Evolutionary conservation across 1,140 invertebrate species (phyloP), one percentile per base, ranked within the genome.

Genomic region (Zeugodacus cucurbitae): DNA sequence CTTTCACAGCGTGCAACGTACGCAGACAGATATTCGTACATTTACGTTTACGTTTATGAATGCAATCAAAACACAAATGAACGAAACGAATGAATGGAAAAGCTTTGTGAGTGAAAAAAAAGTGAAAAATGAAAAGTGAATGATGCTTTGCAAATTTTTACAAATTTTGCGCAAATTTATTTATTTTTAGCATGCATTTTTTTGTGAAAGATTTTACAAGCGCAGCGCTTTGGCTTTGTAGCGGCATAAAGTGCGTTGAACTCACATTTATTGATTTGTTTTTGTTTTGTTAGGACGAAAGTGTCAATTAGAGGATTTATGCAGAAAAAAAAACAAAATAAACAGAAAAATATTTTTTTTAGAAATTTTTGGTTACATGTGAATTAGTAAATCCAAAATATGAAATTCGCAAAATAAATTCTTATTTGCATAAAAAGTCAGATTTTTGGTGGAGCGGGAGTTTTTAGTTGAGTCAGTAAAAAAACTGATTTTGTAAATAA

Each of bases 51-150:
- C 17, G 34, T 14, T 44, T 74, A 74, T 41, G 70, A 29, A 32
- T 41, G 70, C 70, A 74, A 74, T 74, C 70, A 74, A 48, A 48
- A 48, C 8, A 22, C 37, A 82, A 48, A 82, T 82, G 74, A 82
- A 48, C 58, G 58, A 59, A 62, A 62, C 7, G 58, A 62, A 26
- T 62, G 58, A 82, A 82, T 20, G 7, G 22, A 22, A 34, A 67
- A 1, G 67, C 34, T 82, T 82, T 82, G 41, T 48, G 29, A 29
- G 74, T 48, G 74, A 78, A 78, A 82, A 82, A 82, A 82, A 70
- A n/a, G n/a, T n/a, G n/a, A n/a, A n/a, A n/a, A n/a, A n/a, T n/a
- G 26, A 17, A 70, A 70, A n/a, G 20, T 74, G 34, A 41, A 74
- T 22, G 14, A 74, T 22, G 37, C 70, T 41, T 74, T 37, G n/a